These are phyloP conservation scores for Nomada flava DNA, from an alignment of 2,888 invertebrate species.

Conservation along the genomic window DNA sequence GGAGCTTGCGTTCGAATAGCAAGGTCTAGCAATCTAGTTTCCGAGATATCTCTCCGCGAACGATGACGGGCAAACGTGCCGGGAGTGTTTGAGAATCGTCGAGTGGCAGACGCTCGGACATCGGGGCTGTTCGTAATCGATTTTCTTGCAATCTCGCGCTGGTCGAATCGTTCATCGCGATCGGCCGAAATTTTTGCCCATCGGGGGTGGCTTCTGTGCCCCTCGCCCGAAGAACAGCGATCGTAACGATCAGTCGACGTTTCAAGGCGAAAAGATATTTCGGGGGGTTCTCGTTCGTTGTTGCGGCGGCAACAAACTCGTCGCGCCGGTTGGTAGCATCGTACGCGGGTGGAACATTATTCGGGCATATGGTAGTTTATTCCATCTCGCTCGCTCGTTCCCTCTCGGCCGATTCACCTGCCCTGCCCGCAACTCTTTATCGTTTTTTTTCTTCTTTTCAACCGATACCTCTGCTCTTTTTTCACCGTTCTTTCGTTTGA, in stretches of 20 bases:
- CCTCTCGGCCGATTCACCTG: conserved; percentile 77
- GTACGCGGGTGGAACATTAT: conserved; percentile 80
- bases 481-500: conserved; percentile 63
- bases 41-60: conserved; percentile 57
- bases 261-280: conserved; percentile 33
- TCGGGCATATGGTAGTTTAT: conserved; percentile 79
- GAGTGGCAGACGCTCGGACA: conserved; percentile 51
- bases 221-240: background rate
- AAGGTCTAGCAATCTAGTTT: conserved; percentile 54
- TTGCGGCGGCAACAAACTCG: conserved; percentile 59
- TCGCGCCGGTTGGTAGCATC: conserved; percentile 67
- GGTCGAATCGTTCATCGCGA: conserved; percentile 4
- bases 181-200: no score
- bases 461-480: conserved; percentile 67
- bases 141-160: conserved; percentile 56
- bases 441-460: conserved; percentile 59
- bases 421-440: conserved; percentile 73
- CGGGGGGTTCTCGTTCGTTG: conserved; percentile 12
- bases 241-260: conserved; percentile 26
- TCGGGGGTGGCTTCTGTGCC: background rate
- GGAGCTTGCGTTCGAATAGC: conserved; percentile 56
- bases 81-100: conserved; percentile 71
- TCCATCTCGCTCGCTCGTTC: conserved; percentile 45
- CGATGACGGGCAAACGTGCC: conserved; percentile 65
- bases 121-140: conserved; percentile 59